These are phyloP conservation scores for Syrista parreyssii DNA, from an alignment of 2,888 invertebrate species.

Conservation along the genomic window DNA sequence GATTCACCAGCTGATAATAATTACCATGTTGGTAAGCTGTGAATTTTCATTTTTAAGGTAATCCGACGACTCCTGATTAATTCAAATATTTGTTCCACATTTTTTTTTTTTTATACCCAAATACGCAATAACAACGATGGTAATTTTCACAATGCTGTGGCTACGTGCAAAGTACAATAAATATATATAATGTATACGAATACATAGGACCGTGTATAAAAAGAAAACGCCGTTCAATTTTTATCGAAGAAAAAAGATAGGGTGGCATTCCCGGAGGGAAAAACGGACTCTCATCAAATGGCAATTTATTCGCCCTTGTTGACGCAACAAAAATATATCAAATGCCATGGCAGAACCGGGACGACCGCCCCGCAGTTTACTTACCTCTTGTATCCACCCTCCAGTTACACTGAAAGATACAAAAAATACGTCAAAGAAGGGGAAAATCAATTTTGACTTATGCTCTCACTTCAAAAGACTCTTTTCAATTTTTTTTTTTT, in stretches of 20 bases:
- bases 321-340: conserved; percentile 5
- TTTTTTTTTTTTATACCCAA: not conserved
- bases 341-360: not conserved
- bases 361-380: not conserved
- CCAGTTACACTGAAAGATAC: not conserved
- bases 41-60: no score
- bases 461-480: no score
- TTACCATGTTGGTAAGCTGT: no score
- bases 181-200: no score
- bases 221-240: not conserved
- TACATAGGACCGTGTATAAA: no score
- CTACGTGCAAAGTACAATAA: no score
- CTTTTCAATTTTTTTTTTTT: no score
- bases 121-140: not conserved
- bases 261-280: not conserved
- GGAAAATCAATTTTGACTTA: no score
- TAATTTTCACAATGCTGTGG: no score
- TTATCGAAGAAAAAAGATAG: not conserved
- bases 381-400: not conserved
- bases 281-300: not conserved
- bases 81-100: no score
- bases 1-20: no score
- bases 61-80: no score
- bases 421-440: not conserved
- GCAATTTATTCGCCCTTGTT: not conserved